These are phyloP conservation scores for Muscina levida DNA, from an alignment of 2,888 invertebrate genomes.

Conservation along the genomic window DNA sequence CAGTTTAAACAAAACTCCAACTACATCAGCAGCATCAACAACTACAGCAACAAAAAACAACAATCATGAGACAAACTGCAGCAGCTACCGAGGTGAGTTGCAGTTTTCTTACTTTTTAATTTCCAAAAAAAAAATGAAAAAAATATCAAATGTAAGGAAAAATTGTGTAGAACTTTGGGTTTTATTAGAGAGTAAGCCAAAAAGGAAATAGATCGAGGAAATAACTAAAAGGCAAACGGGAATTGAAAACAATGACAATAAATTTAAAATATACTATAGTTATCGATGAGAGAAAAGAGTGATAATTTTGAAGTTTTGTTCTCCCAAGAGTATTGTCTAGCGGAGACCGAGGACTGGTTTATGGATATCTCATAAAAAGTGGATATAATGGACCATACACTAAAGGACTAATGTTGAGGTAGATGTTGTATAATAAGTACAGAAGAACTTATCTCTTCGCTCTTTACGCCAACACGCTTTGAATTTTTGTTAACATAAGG, in stretches of 20 bases:
- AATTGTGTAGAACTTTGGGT: conserved; percentile 17
- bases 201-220: conserved; percentile 32
- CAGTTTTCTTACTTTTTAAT: conserved; percentile 32
- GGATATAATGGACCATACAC: too few relatives aligned
- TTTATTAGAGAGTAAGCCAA: conserved; percentile 10
- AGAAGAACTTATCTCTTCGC: too few relatives aligned
- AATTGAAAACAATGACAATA: too few relatives aligned
- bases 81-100: conserved; percentile 63
- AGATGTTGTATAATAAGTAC: too few relatives aligned
- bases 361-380: too few relatives aligned
- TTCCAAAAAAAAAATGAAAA: neutral
- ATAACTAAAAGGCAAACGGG: too few relatives aligned
- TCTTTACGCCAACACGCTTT: too few relatives aligned
- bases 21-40: conserved; percentile 32
- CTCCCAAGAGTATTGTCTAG: too few relatives aligned
- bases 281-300: conserved; percentile 4
- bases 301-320: neutral
- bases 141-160: conserved; percentile 1
- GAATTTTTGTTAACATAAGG: too few relatives aligned
- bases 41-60: conserved; percentile 43
- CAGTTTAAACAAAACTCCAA: conserved; percentile 47
- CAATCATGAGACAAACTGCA: conserved; percentile 59
- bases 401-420: too few relatives aligned
- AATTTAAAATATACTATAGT: too few relatives aligned
- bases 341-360: too few relatives aligned